Evolutionary conservation across 2,113 vertebrate species (phyloP).

Genomic region (Illadopsis cleaveri): DNA sequence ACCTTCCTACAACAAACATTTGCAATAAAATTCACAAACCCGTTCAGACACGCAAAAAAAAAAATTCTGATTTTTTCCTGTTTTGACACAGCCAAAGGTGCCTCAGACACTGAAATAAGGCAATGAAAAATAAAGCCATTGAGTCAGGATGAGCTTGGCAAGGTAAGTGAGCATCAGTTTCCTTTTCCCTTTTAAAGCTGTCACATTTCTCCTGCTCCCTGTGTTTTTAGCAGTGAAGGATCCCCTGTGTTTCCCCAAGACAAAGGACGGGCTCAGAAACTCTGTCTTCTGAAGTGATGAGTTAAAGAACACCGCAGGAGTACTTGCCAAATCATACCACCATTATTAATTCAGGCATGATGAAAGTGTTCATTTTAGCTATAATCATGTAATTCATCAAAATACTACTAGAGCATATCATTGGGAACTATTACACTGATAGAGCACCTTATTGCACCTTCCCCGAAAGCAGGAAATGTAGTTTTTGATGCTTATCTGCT

Average conservation of each 20-base stretch:
- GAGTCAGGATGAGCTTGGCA: constrained; percentile 24
- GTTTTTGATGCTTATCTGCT: constrained; percentile 71
- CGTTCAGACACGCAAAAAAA: neutral
- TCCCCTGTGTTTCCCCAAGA: constrained; percentile 51
- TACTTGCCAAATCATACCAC: constrained; percentile 79
- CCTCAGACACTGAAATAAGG: constrained; percentile 20
- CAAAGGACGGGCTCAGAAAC: constrained; percentile 51
- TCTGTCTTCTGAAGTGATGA: constrained; percentile 82
- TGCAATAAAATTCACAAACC: constrained; percentile 20
- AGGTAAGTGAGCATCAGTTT: constrained; percentile 32
- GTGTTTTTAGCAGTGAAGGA: constrained; percentile 25
- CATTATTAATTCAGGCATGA: constrained; percentile 84
- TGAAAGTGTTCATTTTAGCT: constrained; percentile 93
- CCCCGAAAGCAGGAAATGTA: constrained; percentile 69
- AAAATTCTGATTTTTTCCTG: neutral
- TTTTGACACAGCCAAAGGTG: neutral
- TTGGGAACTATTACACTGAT: constrained; percentile 81
- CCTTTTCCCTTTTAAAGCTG: constrained; percentile 29
- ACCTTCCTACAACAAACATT: neutral
- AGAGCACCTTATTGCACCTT: constrained; percentile 77
- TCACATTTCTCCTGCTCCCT: neutral
- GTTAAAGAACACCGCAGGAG: constrained; percentile 75
- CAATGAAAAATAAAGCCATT: constrained; percentile 43
- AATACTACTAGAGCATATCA: constrained; percentile 84
- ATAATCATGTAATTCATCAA: constrained; percentile 96